Conservation (phyloP, 2,888 invertebrate genomes). For the Mystacides longicornis region DNA sequence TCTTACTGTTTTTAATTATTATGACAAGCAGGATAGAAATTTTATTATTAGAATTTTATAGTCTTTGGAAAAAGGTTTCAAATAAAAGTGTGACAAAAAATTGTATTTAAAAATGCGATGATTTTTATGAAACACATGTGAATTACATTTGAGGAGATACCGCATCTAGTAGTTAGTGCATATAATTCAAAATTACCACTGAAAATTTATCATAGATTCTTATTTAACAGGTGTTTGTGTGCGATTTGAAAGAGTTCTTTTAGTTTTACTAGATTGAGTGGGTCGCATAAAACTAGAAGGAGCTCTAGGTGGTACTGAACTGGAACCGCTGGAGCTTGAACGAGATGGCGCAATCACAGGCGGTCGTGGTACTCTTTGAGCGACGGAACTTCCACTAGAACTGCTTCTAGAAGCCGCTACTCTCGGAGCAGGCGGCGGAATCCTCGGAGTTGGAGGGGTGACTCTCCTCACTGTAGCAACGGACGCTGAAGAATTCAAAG, state of each 20-base stretch:
- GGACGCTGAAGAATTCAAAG: slow-evolving; percentile 73
- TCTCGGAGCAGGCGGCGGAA: slow-evolving; percentile 42
- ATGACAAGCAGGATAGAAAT: too few species aligned
- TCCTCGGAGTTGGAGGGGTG: slow-evolving; percentile 45
- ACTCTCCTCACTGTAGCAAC: slow-evolving; percentile 67
- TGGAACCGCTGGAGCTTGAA: slow-evolving; percentile 49
- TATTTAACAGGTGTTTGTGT: slow-evolving; percentile 15
- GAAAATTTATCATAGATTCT: too few species aligned
- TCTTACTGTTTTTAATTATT: too few species aligned
- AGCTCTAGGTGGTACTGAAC: slow-evolving; percentile 37
- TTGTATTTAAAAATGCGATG: too few species aligned
- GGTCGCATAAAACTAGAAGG: slow-evolving; percentile 78
- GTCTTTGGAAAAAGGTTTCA: too few species aligned
- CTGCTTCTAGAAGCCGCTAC: slow-evolving; percentile 30
- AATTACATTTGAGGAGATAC: too few species aligned
- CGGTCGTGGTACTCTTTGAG: slow-evolving; percentile 14
- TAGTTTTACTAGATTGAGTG: slow-evolving; percentile 62
- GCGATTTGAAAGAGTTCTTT: slow-evolving; percentile 14
- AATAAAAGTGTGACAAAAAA: too few species aligned
- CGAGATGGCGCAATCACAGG: slow-evolving; percentile 46
- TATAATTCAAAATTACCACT: too few species aligned
- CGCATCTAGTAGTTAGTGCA: too few species aligned
- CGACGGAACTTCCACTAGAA: slow-evolving; percentile 28
- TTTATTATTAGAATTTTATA: too few species aligned
- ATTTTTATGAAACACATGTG: too few species aligned